Percentiles rank a stretch among this genome's conserved stretches.
phyloP scores from a whole-genome alignment of 2,113 vertebrate genomes.

The Ariopsis seemanni region DNA sequence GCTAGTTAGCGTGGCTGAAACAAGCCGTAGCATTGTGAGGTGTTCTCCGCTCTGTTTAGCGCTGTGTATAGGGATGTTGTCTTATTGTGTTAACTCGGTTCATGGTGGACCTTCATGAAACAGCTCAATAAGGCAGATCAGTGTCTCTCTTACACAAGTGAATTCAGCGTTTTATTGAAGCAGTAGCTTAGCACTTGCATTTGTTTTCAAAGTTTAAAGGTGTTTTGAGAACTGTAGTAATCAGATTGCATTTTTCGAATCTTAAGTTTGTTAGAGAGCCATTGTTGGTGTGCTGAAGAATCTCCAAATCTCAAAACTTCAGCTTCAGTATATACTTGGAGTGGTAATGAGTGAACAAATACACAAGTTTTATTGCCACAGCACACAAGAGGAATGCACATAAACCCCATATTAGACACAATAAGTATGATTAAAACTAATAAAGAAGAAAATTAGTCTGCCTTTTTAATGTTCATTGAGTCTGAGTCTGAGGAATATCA shows the following conservation, averaged over 20 bases:
- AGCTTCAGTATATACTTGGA: too few species aligned
- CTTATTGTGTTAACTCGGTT: neutral
- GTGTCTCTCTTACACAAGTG: neutral
- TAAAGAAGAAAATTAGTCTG: too few species aligned
- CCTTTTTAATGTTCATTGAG: too few species aligned
- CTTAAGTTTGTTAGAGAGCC: too few species aligned
- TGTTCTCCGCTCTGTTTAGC: neutral
- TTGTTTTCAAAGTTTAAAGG: neutral
- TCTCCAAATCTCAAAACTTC: too few species aligned
- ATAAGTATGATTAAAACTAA: too few species aligned
- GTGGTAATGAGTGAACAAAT: too few species aligned
- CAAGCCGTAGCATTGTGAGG: neutral
- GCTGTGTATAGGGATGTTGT: constrained; percentile 3
- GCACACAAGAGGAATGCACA: too few species aligned
- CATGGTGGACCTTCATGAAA: neutral
- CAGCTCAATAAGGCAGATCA: neutral
- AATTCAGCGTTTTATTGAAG: neutral
- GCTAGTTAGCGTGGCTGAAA: neutral
- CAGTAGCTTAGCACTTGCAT: neutral
- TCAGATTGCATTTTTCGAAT: neutral
- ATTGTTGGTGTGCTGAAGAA: too few species aligned
- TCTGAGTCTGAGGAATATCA: too few species aligned
- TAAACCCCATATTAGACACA: too few species aligned
- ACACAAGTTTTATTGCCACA: too few species aligned
- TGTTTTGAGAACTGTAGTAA: neutral